phyloP scores from a whole-genome alignment of 2,888 invertebrate genomes.

The Barypeithes pellucidus region DNA sequence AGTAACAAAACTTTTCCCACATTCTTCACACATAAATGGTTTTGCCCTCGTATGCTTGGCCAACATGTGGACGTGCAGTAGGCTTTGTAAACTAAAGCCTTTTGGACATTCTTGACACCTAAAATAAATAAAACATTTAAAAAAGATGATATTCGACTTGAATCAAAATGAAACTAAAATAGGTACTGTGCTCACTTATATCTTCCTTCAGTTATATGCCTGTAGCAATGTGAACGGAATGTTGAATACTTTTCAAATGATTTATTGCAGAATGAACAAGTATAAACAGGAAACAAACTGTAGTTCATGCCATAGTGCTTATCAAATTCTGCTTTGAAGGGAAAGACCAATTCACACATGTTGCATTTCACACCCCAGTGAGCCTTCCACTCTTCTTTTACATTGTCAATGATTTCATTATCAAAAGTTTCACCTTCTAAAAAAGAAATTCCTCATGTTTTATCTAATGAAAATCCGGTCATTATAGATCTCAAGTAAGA shows the following conservation, averaged over 20 bases:
- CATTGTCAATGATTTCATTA: conserved; percentile 70
- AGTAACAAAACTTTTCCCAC: conserved; percentile 70
- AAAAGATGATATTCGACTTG: neutral
- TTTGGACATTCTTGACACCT: conserved; percentile 75
- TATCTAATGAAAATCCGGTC: too few relatives aligned
- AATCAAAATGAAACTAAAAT: too few relatives aligned
- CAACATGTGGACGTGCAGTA: conserved; percentile 73
- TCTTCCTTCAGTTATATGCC: conserved; percentile 74
- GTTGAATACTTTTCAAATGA: conserved; percentile 73
- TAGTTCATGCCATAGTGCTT: conserved; percentile 71
- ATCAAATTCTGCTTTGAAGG: conserved; percentile 73
- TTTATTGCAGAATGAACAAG: conserved; percentile 75
- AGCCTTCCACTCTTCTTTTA: conserved; percentile 69
- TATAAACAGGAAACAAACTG: conserved; percentile 72
- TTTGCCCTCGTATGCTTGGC: conserved; percentile 70
- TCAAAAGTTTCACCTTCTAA: conserved; percentile 62
- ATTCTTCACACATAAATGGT: conserved; percentile 70
- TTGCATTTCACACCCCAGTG: conserved; percentile 75
- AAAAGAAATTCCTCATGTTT: too few relatives aligned
- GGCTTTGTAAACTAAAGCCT: conserved; percentile 73
- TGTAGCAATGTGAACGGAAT: conserved; percentile 74
- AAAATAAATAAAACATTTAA: too few relatives aligned
- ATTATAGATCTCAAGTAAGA: too few relatives aligned
- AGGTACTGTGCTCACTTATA: conserved; percentile 72
- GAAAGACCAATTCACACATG: conserved; percentile 72